A percentile compares a stretch with the other conserved stretches of the same genome.
phyloP scores from a whole-genome alignment of 2,888 invertebrate genomes.

The Ctena decussata region DNA sequence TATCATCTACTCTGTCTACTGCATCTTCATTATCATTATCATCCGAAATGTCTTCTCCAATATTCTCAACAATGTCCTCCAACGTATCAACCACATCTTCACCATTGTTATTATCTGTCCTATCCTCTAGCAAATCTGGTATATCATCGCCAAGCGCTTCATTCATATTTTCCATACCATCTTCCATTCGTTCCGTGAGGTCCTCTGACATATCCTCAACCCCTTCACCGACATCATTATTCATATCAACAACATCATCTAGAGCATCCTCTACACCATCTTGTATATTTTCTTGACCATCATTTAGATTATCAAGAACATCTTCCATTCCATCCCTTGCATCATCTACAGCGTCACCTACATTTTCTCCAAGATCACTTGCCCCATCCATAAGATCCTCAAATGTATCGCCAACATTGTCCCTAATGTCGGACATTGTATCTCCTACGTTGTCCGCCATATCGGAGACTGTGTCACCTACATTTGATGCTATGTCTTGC shows the following conservation, averaged over 20 bases:
- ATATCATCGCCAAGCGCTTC: neutral
- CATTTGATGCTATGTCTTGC: slow-evolving; percentile 37
- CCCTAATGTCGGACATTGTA: neutral
- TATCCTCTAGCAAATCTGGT: neutral
- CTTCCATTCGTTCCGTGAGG: neutral
- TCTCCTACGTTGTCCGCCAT: neutral
- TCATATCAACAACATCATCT: slow-evolving; percentile 22
- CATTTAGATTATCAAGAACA: slow-evolving; percentile 1
- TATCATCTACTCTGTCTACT: slow-evolving; percentile 6
- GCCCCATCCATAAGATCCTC: slow-evolving; percentile 16
- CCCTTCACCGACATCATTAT: neutral
- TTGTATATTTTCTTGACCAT: neutral
- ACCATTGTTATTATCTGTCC: neutral
- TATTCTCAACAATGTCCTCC: neutral
- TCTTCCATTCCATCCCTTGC: slow-evolving; percentile 9
- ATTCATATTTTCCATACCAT: neutral
- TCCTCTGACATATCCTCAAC: neutral
- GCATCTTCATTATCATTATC: slow-evolving; percentile 9
- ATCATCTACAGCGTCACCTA: slow-evolving; percentile 32
- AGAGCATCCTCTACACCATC: slow-evolving; percentile 1
- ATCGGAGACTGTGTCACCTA: slow-evolving; percentile 6
- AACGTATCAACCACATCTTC: neutral
- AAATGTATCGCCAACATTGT: slow-evolving; percentile 11
- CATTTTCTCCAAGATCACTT: slow-evolving; percentile 9
- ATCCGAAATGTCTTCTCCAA: neutral